Evolutionary conservation across 2,888 invertebrate species (phyloP), one percentile per base, ranked within the genome.

Genomic region (Cryptophagus acutangulus): DNA sequence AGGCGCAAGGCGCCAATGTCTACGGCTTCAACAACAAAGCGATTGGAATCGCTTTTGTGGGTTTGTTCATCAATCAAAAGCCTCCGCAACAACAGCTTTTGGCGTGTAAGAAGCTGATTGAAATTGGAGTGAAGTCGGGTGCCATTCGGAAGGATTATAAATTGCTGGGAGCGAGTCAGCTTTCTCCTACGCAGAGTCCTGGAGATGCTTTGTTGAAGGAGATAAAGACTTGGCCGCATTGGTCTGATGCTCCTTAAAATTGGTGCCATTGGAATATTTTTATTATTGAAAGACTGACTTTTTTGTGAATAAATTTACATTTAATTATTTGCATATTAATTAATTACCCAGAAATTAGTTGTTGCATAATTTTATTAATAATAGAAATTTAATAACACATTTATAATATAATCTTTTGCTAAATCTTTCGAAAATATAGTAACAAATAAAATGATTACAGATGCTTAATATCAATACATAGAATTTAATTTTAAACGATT

Each of bases 41-140:
- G 56, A 75, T 87, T 17, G 83, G 82, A 2, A 77, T 87, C 5
- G 81, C 81, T 2, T 83, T 83, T 52, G 78, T 87, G 39, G 87
- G 87, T 4, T 83, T 82, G 0, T 87, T 84, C 49, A 79, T 74
- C 31, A 70, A 60, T 0, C 63, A 67, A 0, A 44, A 67, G 1
- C 77, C 78, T 0, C 73, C 78, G 0, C 61, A 71, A 13, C 70
- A 73, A 28, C 75, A 81, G 59, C 51, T 86, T 0, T 71, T 74
- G 12, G 82, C 82, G 0, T 80, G 80, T 2, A 65, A 74, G 31
- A 72, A 76, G 43, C 66, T 87, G 1, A 75, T 87, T 9, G 68
- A 74, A 9, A 62, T 73, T 29, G 87, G 85, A 0, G 76, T 86
- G 0, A 65, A 73, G 8, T 45, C 67, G 20, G 78, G 79, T 0